Base-by-base conservation (phyloP, 1,140 invertebrate species). In the Drosophila leontia region DNA sequence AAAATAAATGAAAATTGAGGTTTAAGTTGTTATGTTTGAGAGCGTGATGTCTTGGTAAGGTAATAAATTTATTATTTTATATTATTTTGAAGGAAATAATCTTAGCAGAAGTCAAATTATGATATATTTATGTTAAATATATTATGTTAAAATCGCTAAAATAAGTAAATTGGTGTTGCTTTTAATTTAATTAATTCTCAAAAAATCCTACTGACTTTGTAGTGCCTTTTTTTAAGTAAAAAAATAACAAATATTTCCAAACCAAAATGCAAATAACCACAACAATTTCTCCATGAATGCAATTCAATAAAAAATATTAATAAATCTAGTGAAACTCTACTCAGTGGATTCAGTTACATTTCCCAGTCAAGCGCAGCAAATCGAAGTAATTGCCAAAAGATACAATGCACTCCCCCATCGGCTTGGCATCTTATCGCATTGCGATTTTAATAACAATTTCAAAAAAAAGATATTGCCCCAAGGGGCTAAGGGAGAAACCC, bases 361-460 rank as follows among this genome's bases (percentile, higher is more conserved):
- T 56, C n/a, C 15, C 37, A 74, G 32, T 60, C 57, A 63, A 75
- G 55, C 72, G 55, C 44, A 55, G 23, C 78, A 84, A 90, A 90
- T 81, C 65, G 60, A 75, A 90, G 70, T 88, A 81, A 88, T 75
- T 67, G 70, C 63, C 48, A 57, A 74, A 72, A 59, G 34, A 60
- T 19, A 42, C 41, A 26, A 26, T 5, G 50, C 47, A 39, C 58
- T 55, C 53, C 35, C 26, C 42, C 42, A 6, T 12, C 5, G 9
- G n/a, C 29, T 3, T 29, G 39, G 11, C 47, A 26, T 50, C 62
- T 81, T 78, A 90, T 84, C 69, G 64, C 85, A 48, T 75, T 80
- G 85, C 84, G 70, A 84, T 88, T 90, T 88, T 90, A 88, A 88
- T 88, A 88, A 88, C 69, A 79, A 84, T 88, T 78, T 75, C 57